phyloP scores from a whole-genome alignment of 1,140 invertebrate species.

The Diachasmimorpha longicaudata region DNA sequence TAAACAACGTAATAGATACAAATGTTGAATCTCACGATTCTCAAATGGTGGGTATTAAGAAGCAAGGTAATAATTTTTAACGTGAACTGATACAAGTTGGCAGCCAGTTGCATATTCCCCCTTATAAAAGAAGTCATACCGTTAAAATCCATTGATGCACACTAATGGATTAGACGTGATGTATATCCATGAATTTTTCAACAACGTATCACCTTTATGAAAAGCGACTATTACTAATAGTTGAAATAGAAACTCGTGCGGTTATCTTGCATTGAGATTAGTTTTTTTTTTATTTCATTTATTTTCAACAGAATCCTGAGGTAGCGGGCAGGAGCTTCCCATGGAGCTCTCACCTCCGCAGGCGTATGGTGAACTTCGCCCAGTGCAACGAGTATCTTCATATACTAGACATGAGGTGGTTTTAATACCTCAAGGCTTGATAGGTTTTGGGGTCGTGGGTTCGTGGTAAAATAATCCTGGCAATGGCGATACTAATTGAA shows the following conservation, averaged over 20 bases:
- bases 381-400: conserved; percentile 17
- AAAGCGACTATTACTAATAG: background rate
- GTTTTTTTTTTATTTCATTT: background rate
- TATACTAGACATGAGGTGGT: background rate
- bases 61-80: conserved; percentile 19
- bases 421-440: background rate
- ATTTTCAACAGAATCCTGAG: conserved; percentile 34
- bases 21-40: conserved; percentile 16
- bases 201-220: background rate
- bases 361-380: conserved; percentile 57
- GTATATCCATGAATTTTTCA: too few species aligned
- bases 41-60: conserved; percentile 22
- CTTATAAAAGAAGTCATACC: background rate
- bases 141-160: conserved; percentile 5
- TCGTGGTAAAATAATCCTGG: background rate
- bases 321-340: conserved; percentile 61
- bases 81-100: conserved; percentile 18
- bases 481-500: background rate
- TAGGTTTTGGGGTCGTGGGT: background rate
- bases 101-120: conserved; percentile 11
- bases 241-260: background rate
- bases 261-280: background rate
- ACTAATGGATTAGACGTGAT: background rate
- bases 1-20: background rate
- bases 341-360: conserved; percentile 62